Evolutionary conservation across 2,797 vertebrate genomes (phyloP), one percentile per base, ranked within the genome.

Genomic region (Erpetoichthys calabaricus): DNA sequence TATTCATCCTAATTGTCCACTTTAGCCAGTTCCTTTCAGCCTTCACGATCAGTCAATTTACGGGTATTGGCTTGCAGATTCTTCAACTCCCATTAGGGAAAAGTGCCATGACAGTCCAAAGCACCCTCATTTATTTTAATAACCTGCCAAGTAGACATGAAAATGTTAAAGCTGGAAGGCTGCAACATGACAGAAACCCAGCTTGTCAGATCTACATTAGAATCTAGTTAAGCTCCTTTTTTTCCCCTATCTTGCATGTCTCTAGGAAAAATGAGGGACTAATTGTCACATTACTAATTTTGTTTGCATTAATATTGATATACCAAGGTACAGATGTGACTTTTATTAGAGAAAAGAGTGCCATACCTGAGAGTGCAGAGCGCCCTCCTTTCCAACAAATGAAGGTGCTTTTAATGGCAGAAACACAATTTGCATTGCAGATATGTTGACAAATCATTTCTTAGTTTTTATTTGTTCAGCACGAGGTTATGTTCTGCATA

Each of bases 41-140:
- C 84, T 87, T 91, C 80, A 78, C 79, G 70, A 89, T 88, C 78
- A 88, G 87, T 92, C 91, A 89, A 80, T 88, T 89, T 89, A 84
- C 77, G 69, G 50, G 81, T 56, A 82, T 78, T 63, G 73, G 78
- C 80, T 88, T 87, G 87, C 83, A 87, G 83, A 89, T 89, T 89
- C 83, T 79, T 82, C 76, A 71, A 77, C 73, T 90, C 88, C 91
- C 85, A 89, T 94, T 92, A 94, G 85, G 78, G 78, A 71, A 73
- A 79, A 75, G 83, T 80, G 74, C 69, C 80, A 83, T 74, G 70
- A 81, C 80, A 84, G 86, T 81, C 85, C 86, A 81, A 77, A 80
- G 82, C 77, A 78, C 82, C 77, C 90, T 98, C 91, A 94, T 97
- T 97, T 94, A 95, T 97, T 98, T 93, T 96, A 98, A 98, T 96